phyloP scores from a whole-genome alignment of 2,888 invertebrate genomes.

The Pollenia angustigena region DNA sequence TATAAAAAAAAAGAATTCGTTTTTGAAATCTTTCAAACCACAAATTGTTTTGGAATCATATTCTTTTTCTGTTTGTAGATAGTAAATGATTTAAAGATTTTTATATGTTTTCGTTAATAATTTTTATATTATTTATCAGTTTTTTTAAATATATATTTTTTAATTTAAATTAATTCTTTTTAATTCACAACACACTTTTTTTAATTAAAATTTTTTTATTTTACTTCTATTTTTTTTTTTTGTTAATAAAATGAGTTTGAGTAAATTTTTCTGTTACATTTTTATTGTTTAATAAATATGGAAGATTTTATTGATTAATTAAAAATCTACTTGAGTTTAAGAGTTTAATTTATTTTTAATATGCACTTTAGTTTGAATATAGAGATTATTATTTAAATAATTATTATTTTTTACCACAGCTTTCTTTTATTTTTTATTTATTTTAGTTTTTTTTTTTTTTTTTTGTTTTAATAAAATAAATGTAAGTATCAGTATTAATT shows the following conservation, averaged over 20 bases:
- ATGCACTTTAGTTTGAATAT: slow-evolving; percentile 28
- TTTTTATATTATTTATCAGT: background rate
- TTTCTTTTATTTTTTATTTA: slow-evolving; percentile 30
- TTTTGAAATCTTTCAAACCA: slow-evolving; percentile 8
- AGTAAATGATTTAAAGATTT: no score
- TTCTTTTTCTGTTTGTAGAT: slow-evolving; percentile 3
- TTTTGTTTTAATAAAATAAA: background rate
- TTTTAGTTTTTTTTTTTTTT: slow-evolving; percentile 10
- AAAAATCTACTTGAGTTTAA: slow-evolving; percentile 53
- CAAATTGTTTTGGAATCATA: slow-evolving; percentile 5
- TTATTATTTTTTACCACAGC: slow-evolving; percentile 61
- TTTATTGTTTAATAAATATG: slow-evolving; percentile 56
- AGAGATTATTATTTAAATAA: slow-evolving; percentile 20
- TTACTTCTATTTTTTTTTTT: slow-evolving; percentile 51
- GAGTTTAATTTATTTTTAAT: slow-evolving; percentile 34
- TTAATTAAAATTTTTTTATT: slow-evolving; percentile 43
- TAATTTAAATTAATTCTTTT: slow-evolving; percentile 16
- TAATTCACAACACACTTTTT: slow-evolving; percentile 67
- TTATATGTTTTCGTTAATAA: no score
- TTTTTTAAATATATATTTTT: slow-evolving; percentile 2
- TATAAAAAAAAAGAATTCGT: background rate
- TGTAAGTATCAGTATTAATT: slow-evolving; percentile 1
- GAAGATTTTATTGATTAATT: slow-evolving; percentile 71
- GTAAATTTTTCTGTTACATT: slow-evolving; percentile 2
- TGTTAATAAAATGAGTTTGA: slow-evolving; percentile 51